Percentiles rank a stretch among this genome's conserved stretches.
Evolutionary conservation across 2,113 vertebrate genomes (phyloP).

Genomic region (Anseranas semipalmata): DNA sequence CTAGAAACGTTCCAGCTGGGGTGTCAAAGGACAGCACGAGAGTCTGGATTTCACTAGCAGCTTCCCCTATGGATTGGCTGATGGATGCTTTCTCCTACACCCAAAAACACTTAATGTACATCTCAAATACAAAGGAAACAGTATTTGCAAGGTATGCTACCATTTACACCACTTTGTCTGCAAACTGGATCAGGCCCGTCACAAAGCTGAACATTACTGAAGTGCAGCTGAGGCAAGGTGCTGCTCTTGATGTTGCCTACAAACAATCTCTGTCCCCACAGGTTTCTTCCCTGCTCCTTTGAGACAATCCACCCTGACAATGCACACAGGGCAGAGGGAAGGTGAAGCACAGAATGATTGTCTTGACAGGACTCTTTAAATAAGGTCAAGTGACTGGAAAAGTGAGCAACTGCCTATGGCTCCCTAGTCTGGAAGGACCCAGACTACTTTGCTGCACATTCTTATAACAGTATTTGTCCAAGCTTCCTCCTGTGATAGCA

Average conservation of each 20-base stretch:
- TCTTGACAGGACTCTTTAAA: conserved; percentile 39
- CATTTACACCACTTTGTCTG: neutral
- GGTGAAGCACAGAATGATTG: neutral
- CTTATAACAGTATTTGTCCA: neutral
- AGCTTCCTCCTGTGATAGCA: neutral
- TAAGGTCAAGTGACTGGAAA: conserved; percentile 16
- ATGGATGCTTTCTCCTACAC: neutral
- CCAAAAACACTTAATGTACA: neutral
- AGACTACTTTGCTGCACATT: neutral
- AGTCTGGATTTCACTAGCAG: neutral
- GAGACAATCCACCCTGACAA: neutral
- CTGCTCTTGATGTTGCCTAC: neutral
- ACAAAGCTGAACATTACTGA: neutral
- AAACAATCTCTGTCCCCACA: neutral
- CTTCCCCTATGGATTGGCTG: neutral
- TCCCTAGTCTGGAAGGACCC: neutral
- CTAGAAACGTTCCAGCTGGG: neutral
- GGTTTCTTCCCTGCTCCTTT: neutral
- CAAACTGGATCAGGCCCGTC: neutral
- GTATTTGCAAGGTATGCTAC: neutral
- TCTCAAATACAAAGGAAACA: neutral
- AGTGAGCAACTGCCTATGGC: neutral
- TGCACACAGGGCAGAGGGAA: neutral
- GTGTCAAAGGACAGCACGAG: neutral
- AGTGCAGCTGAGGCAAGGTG: neutral